phyloP scores from a whole-genome alignment of 2,797 vertebrate genomes.

The Loriculus beryllinus region DNA sequence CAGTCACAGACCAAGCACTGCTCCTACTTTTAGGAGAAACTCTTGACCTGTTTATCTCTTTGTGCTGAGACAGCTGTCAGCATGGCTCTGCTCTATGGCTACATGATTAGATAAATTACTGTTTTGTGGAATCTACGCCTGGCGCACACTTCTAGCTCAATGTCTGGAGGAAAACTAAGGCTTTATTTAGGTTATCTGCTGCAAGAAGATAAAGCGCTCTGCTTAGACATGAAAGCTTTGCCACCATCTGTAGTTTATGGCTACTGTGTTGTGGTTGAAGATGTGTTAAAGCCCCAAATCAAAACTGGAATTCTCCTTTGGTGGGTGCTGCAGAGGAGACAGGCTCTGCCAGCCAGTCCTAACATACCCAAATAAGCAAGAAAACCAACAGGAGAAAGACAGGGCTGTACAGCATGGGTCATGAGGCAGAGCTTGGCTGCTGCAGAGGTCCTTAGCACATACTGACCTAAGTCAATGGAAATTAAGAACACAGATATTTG shows the following conservation, averaged over 20 bases:
- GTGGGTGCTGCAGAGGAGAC: neutral
- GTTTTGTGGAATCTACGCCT: neutral
- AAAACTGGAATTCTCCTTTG: neutral
- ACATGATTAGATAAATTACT: neutral
- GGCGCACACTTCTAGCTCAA: neutral
- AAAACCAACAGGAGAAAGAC: neutral
- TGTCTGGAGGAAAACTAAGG: neutral
- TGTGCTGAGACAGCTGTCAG: neutral
- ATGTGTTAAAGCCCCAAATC: neutral
- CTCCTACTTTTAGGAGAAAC: neutral
- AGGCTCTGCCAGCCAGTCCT: neutral
- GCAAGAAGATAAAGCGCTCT: neutral
- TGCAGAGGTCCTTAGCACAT: neutral
- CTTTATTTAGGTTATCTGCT: constrained; percentile 12
- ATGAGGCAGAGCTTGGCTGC: neutral
- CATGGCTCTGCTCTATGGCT: neutral
- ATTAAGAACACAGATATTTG: neutral
- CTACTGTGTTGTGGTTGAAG: neutral
- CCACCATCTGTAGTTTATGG: neutral
- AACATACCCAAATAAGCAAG: neutral
- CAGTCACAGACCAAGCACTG: neutral
- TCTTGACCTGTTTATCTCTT: neutral
- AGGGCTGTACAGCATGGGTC: neutral
- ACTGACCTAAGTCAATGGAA: neutral
- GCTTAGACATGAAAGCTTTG: neutral